Evolutionary conservation across 2,113 vertebrate species (phyloP).

Genomic region (Excalfactoria chinensis): DNA sequence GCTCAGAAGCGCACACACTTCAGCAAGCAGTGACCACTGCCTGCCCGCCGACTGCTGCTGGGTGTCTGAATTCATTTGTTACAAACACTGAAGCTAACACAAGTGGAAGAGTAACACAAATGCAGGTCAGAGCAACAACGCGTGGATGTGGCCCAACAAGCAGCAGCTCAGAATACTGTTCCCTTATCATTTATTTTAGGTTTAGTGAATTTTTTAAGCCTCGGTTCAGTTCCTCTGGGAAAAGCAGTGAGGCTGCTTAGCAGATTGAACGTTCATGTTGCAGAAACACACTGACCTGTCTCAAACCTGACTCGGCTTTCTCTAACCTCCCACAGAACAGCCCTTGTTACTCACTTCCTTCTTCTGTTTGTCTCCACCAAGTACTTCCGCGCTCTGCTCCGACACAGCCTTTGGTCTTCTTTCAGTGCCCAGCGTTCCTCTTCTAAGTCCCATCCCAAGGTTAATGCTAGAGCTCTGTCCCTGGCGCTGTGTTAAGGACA

Average conservation of each 20-base stretch:
- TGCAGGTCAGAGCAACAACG: background rate
- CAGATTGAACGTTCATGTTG: background rate
- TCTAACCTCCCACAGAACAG: background rate
- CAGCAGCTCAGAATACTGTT: background rate
- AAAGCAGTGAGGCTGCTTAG: conserved; percentile 7
- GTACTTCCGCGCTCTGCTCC: conserved; percentile 81
- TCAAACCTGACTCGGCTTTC: background rate
- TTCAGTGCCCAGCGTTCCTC: conserved; percentile 81
- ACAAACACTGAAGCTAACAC: background rate
- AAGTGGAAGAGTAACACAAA: background rate
- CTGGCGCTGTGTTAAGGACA: conserved; percentile 77
- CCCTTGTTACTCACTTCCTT: conserved; percentile 81
- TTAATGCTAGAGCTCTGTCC: conserved; percentile 71
- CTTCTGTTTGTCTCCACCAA: conserved; percentile 88
- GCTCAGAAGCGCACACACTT: background rate
- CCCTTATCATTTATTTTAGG: background rate
- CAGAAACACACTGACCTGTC: background rate
- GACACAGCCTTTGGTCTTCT: conserved; percentile 85
- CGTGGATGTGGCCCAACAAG: background rate
- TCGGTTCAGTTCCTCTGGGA: background rate
- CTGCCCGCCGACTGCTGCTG: rapidly evolving
- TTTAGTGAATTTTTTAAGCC: background rate
- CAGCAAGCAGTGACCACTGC: background rate
- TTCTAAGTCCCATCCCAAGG: conserved; percentile 76
- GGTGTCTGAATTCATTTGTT: background rate